Evolutionary conservation across 2,797 vertebrate species (phyloP).

Genomic region (Synanceia verrucosa): DNA sequence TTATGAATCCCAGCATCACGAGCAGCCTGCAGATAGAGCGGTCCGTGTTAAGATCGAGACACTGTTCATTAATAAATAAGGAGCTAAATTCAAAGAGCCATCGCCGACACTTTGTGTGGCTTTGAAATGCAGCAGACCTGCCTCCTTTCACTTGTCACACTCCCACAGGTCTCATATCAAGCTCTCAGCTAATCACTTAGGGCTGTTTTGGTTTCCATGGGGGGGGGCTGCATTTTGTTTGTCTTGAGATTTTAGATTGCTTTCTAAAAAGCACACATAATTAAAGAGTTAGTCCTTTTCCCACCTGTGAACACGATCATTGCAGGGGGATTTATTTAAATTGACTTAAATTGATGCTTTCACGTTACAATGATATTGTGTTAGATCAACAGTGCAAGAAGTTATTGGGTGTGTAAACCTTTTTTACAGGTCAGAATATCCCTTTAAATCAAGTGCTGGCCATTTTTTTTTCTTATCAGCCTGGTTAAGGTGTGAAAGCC

Average conservation of each 20-base stretch:
- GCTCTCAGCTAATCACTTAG: slow-evolving; percentile 18
- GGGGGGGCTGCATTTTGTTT: slow-evolving; percentile 43
- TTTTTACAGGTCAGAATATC: neutral
- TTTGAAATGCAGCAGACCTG: slow-evolving; percentile 5
- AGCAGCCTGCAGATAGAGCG: slow-evolving; percentile 47
- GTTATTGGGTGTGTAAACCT: neutral
- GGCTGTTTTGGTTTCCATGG: slow-evolving; percentile 43
- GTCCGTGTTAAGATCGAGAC: slow-evolving; percentile 11
- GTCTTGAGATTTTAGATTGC: slow-evolving; percentile 34
- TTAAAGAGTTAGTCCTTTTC: slow-evolving; percentile 37
- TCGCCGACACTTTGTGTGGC: neutral
- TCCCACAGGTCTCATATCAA: slow-evolving; percentile 1
- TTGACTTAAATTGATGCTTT: neutral
- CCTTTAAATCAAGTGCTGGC: slow-evolving; percentile 30
- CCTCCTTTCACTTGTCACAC: slow-evolving; percentile 20
- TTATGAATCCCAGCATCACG: slow-evolving; percentile 47
- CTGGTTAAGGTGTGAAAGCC: slow-evolving; percentile 43
- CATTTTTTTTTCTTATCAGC: slow-evolving; percentile 18
- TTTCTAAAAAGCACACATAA: slow-evolving; percentile 56
- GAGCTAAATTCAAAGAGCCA: slow-evolving; percentile 32
- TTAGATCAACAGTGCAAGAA: neutral
- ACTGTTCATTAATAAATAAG: slow-evolving; percentile 58
- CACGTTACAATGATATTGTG: neutral
- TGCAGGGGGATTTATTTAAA: neutral
- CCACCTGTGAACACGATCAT: neutral